phyloP scores from a whole-genome alignment of 2,797 vertebrate species.

The Oreochromis mossambicus region DNA sequence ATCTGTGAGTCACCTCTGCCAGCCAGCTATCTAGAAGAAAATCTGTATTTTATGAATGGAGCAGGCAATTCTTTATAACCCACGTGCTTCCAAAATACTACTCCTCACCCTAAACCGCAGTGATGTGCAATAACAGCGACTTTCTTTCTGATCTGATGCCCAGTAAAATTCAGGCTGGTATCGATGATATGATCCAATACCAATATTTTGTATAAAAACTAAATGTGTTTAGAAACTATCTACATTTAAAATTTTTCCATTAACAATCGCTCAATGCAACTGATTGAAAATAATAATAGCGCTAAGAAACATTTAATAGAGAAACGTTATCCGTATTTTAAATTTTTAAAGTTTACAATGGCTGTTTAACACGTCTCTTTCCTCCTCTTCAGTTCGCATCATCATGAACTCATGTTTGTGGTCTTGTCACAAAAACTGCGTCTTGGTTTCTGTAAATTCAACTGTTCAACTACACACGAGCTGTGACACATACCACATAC shows the following conservation, averaged over 20 bases:
- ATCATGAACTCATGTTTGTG: not conserved
- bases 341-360: not conserved
- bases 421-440: not conserved
- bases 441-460: not conserved
- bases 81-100: not conserved
- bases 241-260: not conserved
- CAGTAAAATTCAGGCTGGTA: not conserved
- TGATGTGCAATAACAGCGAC: not conserved
- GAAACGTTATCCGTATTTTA: not conserved
- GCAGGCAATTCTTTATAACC: not conserved
- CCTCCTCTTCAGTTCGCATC: not conserved
- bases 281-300: not conserved
- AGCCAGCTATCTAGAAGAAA: not conserved
- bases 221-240: not conserved
- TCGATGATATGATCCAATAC: not conserved
- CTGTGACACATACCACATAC: not conserved
- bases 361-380: not conserved
- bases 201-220: not conserved
- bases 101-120: not conserved
- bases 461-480: not conserved
- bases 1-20: not conserved
- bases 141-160: not conserved
- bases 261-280: not conserved
- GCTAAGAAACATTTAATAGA: not conserved
- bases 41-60: not conserved